Evolutionary conservation across 2,797 vertebrate species (phyloP).

Genomic region (Catharus ustulatus): DNA sequence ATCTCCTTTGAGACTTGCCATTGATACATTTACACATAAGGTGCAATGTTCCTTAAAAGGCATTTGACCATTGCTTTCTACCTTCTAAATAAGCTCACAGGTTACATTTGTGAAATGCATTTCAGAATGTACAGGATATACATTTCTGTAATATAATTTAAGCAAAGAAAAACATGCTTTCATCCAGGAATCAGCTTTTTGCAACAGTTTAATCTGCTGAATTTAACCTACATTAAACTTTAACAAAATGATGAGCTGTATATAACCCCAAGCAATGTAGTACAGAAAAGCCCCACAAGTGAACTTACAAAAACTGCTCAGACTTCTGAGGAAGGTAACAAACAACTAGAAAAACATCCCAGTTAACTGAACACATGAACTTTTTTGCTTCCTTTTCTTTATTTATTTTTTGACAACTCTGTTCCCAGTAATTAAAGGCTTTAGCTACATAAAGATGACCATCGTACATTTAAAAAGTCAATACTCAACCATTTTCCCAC

Average conservation of each 20-base stretch:
- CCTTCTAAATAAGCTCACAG: not conserved
- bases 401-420: not conserved
- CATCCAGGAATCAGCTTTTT: not conserved
- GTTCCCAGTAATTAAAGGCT: not conserved
- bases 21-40: not conserved
- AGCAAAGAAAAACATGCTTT: not conserved
- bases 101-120: not conserved
- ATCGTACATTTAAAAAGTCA: not conserved
- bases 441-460: not conserved
- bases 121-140: not conserved
- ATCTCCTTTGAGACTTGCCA: not conserved
- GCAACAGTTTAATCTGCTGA: not conserved
- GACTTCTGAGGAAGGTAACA: not conserved
- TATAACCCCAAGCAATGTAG: not conserved
- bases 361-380: not conserved
- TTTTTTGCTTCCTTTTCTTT: not conserved
- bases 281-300: not conserved
- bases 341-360: not conserved
- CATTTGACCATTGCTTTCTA: not conserved
- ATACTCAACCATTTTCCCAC: not conserved
- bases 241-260: not conserved
- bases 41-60: not conserved
- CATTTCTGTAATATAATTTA: not conserved
- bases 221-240: not conserved
- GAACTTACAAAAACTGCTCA: not conserved